Base-by-base conservation (phyloP, 1,140 invertebrate species). In the Uloborus diversus region DNA sequence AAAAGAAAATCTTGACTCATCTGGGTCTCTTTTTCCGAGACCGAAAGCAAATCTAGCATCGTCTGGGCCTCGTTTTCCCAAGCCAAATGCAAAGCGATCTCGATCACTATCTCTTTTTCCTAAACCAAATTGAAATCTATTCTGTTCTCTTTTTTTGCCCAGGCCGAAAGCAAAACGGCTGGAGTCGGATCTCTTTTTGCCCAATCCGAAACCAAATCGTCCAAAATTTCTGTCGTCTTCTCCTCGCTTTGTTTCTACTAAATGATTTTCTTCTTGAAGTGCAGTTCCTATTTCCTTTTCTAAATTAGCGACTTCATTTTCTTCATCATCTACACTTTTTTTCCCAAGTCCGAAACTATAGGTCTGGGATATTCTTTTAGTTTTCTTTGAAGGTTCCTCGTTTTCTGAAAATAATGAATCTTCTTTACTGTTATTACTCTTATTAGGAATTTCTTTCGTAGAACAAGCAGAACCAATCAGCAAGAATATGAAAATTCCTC, bases 161-260 rank as follows among this genome's bases (percentile, higher is more conserved):
- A 78, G 28, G 20, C 62, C 81, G 25, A 82, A 76, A 9, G 73
- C 51, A 56, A 73, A 82, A 5, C 81, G 47, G 23, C 30, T 53
- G 14, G 64, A 56, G 11, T 80, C 68, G 7, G 23, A n/a, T n/a
- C 32, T 49, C 25, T 35, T 62, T 37, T 79, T 75, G 1, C 81
- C 81, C 1, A 82, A 51, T 0, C 81, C 81, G 57, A 82, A 82
- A 17, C 79, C 68, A 49, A 82, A 82, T n/a, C 82, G 35, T 17
- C 65, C 61, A 47, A 64, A 53, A 27, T 62, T 81, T 7, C 47
- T 33, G 37, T 81, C n/a, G n/a, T n/a, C n/a, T n/a, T n/a, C n/a
- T n/a, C n/a, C 70, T n/a, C 61, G 30, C 61, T 71, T 68, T 32
- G 20, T 76, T 27, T 75, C 76, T 0, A 49, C 49, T 3, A 33